Evolutionary conservation across 2,888 invertebrate species (phyloP), one percentile per base, ranked within the genome.

Genomic region (Galeruca laticollis): DNA sequence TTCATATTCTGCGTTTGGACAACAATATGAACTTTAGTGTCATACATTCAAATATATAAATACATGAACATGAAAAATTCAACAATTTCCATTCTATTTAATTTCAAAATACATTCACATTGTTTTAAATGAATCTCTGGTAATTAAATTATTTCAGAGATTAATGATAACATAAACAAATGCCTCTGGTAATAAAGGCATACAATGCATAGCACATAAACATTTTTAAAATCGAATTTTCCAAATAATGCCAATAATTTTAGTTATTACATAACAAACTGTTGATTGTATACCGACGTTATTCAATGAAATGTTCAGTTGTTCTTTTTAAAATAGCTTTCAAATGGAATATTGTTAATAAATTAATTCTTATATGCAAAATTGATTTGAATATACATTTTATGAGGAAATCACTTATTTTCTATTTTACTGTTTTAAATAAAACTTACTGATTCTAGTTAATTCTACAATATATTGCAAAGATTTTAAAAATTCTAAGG

Each of bases 151-250:
- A 18, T 47, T 47, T 18, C 15, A 18, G 47, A 47, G 15, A 47
- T 47, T 15, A 18, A 47, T 47, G 15, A 47, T 47, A 47, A 47
- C 47, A 40, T 40, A 47, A 47, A 47, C 47, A 47, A 47, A 47
- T 18, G 47, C 47, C 47, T 18, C 47, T 47, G 47, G 47, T 47
- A 18, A 47, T 47, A 47, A 47, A 47, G 47, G 47, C 15, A 47
- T 9, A 47, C 47, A 47, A 47, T 47, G 47, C 18, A 47, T 15
- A 47, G 6, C 47, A 18, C 18, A 47, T 47, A 18, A 47, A 47
- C 15, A 47, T 47, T 47, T 47, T 47, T 47, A 47, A 47, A 47
- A 18, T 15, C 8, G 18, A 47, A 47, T 47, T 47, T 47, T 9
- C 15, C 18, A 47, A 47, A 47, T 47, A 18, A 47, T 47, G 47